Evolutionary conservation across 2,888 invertebrate genomes (phyloP).

Genomic region (Apamea anceps): DNA sequence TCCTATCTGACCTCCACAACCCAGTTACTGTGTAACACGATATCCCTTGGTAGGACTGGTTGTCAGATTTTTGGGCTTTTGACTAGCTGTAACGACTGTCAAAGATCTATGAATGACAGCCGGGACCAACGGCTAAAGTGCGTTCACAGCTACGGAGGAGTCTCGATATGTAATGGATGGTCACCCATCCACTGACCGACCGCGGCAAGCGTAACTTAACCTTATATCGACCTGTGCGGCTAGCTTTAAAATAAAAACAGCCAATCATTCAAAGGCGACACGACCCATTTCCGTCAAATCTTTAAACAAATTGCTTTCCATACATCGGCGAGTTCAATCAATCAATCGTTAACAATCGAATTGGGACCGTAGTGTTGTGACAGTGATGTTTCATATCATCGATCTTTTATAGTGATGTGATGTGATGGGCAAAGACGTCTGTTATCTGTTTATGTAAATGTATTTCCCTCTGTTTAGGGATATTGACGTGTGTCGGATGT

Average conservation of each 20-base stretch:
- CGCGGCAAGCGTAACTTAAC: background rate
- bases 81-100: too few species aligned
- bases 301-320: conserved; percentile 45
- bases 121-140: too few species aligned
- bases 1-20: too few species aligned
- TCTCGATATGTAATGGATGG: background rate
- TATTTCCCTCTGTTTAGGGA: conserved; percentile 37
- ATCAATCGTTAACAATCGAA: conserved; percentile 50
- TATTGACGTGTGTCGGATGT: conserved; percentile 41
- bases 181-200: background rate
- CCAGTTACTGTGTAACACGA: too few species aligned
- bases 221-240: background rate
- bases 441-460: conserved; percentile 30
- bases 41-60: too few species aligned
- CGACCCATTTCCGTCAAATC: conserved; percentile 15
- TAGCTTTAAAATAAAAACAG: conserved; percentile 5
- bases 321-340: conserved; percentile 43
- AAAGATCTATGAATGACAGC: too few species aligned
- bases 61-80: too few species aligned
- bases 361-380: conserved; percentile 32
- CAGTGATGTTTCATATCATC: conserved; percentile 31
- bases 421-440: conserved; percentile 21
- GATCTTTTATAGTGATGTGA: conserved; percentile 41
- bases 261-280: conserved; percentile 1
- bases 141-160: too few species aligned